Evolutionary conservation across 2,797 vertebrate genomes (phyloP).

Genomic region (Tarsius wallacei): DNA sequence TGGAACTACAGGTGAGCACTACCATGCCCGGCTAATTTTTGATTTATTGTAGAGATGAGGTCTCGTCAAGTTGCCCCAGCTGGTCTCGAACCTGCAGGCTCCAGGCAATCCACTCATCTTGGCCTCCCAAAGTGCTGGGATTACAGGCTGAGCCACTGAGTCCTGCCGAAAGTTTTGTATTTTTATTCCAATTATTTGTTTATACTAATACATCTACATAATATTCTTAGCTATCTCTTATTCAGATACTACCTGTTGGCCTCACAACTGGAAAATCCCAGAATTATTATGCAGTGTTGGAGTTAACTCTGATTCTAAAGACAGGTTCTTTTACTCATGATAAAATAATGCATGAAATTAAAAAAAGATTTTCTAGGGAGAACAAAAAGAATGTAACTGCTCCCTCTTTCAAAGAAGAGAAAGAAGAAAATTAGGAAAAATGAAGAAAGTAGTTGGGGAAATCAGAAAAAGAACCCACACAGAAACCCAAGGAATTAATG

Average conservation of each 20-base stretch:
- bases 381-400: slow-evolving; percentile 19
- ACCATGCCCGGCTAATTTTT: no score
- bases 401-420: not conserved
- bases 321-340: not conserved
- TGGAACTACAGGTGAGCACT: no score
- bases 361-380: not conserved
- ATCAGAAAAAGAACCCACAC: not conserved
- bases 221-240: not conserved
- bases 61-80: no score
- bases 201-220: not conserved
- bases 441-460: not conserved
- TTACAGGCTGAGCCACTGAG: no score
- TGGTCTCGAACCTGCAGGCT: no score
- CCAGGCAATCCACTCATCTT: no score
- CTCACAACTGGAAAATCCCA: slow-evolving; percentile 30
- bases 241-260: not conserved
- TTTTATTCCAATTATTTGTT: not conserved
- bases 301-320: not conserved
- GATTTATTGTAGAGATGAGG: no score
- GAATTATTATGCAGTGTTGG: slow-evolving; percentile 1
- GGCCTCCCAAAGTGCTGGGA: no score
- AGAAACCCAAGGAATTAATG: not conserved
- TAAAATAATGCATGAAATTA: not conserved
- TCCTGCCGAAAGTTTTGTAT: not conserved
- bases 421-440: not conserved